These are phyloP conservation scores for Zaprionus capensis DNA, from an alignment of 1,140 invertebrate species.

Conservation along the genomic window DNA sequence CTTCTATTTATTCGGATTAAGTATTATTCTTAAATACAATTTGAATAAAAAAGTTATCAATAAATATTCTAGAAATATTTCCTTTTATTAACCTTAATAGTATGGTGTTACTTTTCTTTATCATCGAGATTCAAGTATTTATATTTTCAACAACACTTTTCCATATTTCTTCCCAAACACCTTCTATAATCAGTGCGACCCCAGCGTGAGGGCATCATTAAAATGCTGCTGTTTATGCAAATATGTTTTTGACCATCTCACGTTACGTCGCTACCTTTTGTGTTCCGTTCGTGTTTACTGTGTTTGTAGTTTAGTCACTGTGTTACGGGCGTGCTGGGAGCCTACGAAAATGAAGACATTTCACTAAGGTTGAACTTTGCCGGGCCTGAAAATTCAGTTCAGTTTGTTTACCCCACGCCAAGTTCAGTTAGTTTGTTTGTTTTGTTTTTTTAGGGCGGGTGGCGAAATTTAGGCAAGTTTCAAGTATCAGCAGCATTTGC, in stretches of 20 bases:
- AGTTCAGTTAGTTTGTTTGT: conserved; percentile 11
- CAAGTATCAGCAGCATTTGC: conserved; percentile 31
- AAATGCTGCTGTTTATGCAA: conserved; percentile 70
- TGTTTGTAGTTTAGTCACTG: conserved; percentile 58
- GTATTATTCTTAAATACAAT: too few species aligned
- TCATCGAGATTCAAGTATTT: not conserved
- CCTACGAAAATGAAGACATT: conserved; percentile 67
- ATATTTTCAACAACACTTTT: not conserved
- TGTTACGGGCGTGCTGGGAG: conserved; percentile 43
- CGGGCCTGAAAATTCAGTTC: conserved; percentile 55
- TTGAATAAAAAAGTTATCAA: too few species aligned
- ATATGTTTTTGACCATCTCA: conserved; percentile 59
- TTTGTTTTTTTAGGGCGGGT: conserved; percentile 15
- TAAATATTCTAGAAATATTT: too few species aligned
- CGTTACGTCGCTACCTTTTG: conserved; percentile 49
- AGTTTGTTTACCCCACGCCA: conserved; percentile 57
- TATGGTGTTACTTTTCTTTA: too few species aligned
- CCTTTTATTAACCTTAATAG: too few species aligned
- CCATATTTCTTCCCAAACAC: not conserved
- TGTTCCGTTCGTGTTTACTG: conserved; percentile 20
- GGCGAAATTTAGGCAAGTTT: conserved; percentile 35
- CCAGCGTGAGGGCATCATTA: conserved; percentile 9
- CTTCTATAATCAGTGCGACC: not conserved
- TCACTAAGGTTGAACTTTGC: conserved; percentile 59
- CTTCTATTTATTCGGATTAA: too few species aligned